phyloP scores from a whole-genome alignment of 2,797 vertebrate species.

The Sandelia bainsii region DNA sequence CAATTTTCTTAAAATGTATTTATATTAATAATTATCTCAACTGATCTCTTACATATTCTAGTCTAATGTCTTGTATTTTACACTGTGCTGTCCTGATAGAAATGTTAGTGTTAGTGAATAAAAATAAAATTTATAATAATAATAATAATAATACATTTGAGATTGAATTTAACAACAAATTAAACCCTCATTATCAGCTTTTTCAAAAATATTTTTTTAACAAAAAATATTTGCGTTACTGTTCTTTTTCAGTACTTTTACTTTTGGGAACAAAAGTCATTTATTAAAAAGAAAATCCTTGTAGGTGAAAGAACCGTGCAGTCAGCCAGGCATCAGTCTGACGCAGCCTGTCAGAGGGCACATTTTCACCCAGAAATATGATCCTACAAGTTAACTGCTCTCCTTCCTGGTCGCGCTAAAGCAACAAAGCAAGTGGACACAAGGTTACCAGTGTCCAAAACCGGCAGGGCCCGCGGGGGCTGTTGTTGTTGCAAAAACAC shows the following conservation, averaged over 20 bases:
- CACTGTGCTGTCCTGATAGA: no score
- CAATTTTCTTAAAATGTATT: no score
- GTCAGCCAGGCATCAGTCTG: neutral
- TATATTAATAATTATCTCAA: neutral
- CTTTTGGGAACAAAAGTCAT: neutral
- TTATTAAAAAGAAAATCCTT: neutral
- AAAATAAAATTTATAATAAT: no score
- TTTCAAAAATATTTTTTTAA: neutral
- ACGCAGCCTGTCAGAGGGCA: neutral
- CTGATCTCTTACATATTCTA: no score
- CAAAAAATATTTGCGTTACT: no score
- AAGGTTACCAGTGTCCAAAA: constrained; percentile 41
- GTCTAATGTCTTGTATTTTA: neutral
- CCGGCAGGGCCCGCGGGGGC: constrained; percentile 52
- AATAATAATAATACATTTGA: neutral
- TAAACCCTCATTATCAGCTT: neutral
- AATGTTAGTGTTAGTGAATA: no score
- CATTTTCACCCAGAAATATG: neutral
- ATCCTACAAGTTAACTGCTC: neutral
- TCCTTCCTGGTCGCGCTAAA: neutral
- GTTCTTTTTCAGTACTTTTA: neutral
- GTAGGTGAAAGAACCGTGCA: constrained; percentile 2
- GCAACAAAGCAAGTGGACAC: constrained; percentile 66
- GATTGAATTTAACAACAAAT: neutral
- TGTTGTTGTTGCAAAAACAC: constrained; percentile 36